Evolutionary conservation across 2,797 vertebrate species (phyloP).

Genomic region (Smutsia temminckii): DNA sequence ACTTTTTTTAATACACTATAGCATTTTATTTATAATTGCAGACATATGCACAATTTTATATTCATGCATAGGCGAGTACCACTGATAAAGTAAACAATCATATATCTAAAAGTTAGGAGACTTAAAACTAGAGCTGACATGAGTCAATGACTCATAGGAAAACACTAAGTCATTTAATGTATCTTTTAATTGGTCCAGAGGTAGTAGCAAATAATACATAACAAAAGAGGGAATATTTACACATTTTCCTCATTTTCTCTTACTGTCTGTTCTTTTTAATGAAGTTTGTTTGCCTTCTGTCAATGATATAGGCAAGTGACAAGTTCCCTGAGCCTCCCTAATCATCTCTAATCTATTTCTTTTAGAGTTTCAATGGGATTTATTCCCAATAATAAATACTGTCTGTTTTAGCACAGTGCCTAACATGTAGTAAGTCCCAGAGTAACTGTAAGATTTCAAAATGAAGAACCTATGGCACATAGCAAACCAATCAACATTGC

Average conservation of each 20-base stretch:
- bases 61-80: neutral
- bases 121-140: neutral
- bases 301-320: neutral
- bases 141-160: neutral
- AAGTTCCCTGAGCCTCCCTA: neutral
- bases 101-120: neutral
- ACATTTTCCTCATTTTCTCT: slow-evolving; percentile 58
- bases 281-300: neutral
- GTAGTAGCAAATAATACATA: slow-evolving; percentile 49
- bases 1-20: neutral
- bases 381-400: neutral
- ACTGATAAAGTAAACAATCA: neutral
- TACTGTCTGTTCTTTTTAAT: slow-evolving; percentile 38
- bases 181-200: neutral
- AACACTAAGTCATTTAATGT: neutral
- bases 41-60: neutral
- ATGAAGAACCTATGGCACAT: neutral
- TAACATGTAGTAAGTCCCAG: neutral
- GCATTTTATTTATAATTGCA: neutral
- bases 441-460: slow-evolving; percentile 2
- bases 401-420: neutral
- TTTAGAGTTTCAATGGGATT: neutral
- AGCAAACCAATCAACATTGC: neutral
- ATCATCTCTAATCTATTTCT: neutral
- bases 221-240: slow-evolving; percentile 76